A percentile compares a stretch with the other conserved stretches of the same genome.
Evolutionary conservation across 2,797 vertebrate genomes (phyloP).

Genomic region (Morelia viridis): DNA sequence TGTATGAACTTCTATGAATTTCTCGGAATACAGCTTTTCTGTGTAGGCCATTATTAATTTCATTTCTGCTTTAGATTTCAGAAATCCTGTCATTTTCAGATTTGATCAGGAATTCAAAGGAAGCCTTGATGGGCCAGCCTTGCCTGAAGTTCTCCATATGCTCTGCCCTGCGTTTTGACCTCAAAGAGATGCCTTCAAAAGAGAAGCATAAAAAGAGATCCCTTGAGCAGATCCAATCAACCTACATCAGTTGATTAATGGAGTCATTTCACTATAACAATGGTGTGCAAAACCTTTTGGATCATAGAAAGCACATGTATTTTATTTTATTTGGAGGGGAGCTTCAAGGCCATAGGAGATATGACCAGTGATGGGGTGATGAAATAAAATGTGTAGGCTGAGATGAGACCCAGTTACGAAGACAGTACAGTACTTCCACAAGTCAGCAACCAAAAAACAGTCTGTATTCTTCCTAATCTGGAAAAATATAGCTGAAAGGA

Average conservation of each 20-base stretch:
- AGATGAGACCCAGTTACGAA: background rate
- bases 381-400: background rate
- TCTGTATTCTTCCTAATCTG: background rate
- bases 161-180: background rate
- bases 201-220: background rate
- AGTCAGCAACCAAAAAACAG: background rate
- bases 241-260: background rate
- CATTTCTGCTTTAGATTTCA: too few relatives aligned
- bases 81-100: too few relatives aligned
- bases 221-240: too few relatives aligned
- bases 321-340: too few relatives aligned
- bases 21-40: too few relatives aligned
- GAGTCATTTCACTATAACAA: background rate
- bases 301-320: background rate
- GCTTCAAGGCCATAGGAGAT: too few relatives aligned
- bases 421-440: background rate
- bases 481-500: slow-evolving; percentile 1
- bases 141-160: background rate
- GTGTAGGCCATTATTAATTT: too few relatives aligned
- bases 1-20: too few relatives aligned
- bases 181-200: background rate
- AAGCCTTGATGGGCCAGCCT: background rate
- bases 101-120: too few relatives aligned
- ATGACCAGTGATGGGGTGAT: background rate
- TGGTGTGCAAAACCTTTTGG: too few relatives aligned